These are phyloP conservation scores for Parasteatoda lunata DNA, from an alignment of 2,888 invertebrate genomes.

Conservation along the genomic window DNA sequence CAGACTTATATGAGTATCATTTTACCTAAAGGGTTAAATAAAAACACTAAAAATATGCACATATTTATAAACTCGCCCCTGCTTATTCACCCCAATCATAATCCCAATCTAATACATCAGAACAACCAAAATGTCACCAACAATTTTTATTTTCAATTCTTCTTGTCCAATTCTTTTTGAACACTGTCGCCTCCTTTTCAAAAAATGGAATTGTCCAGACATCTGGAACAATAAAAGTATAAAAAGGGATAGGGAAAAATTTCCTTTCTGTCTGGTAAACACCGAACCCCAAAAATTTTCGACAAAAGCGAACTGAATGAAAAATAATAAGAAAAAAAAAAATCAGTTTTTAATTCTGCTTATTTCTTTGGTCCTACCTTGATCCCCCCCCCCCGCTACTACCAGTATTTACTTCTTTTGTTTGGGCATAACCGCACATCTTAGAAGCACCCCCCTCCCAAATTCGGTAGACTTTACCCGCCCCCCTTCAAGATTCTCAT, in stretches of 20 bases:
- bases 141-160: background rate
- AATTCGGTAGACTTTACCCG: background rate
- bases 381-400: conserved; percentile 13
- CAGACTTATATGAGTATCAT: too few species aligned
- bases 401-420: conserved; percentile 43
- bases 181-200: conserved; percentile 12
- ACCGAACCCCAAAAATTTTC: conserved; percentile 8
- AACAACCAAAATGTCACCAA: too few species aligned
- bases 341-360: conserved; percentile 62
- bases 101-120: too few species aligned
- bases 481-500: background rate
- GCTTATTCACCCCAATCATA: too few species aligned
- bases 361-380: background rate
- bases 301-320: background rate
- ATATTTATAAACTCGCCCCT: too few species aligned
- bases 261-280: conserved; percentile 14
- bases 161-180: background rate
- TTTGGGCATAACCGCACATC: conserved; percentile 49
- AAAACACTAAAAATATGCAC: too few species aligned
- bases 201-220: conserved; percentile 4
- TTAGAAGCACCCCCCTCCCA: background rate
- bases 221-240: conserved; percentile 15
- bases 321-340: background rate
- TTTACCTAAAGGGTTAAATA: too few species aligned
- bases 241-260: conserved; percentile 2